Evolutionary conservation across 2,888 invertebrate genomes (phyloP).

Genomic region (Thyatira batis): DNA sequence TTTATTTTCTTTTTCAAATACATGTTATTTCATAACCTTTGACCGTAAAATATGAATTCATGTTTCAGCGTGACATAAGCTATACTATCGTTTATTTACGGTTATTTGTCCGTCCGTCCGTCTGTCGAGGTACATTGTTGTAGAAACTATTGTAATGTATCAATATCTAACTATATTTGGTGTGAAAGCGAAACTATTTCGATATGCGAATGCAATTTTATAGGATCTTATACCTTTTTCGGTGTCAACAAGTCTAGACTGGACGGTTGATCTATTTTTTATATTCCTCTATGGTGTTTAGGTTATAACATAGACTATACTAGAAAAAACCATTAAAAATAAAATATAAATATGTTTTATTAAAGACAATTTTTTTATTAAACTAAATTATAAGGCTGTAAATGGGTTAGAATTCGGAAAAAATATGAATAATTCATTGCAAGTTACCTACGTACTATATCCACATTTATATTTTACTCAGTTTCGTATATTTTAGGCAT

Average conservation of each 20-base stretch:
- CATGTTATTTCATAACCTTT: background rate
- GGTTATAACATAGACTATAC: no score
- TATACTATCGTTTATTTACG: background rate
- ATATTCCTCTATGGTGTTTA: no score
- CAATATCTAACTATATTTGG: background rate
- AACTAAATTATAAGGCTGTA: no score
- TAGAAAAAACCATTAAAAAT: no score
- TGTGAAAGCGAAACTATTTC: background rate
- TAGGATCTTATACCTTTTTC: background rate
- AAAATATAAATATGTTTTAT: no score
- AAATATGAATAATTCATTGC: no score
- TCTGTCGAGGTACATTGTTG: background rate
- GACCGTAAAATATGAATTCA: background rate
- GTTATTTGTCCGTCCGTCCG: background rate
- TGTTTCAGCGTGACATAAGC: background rate
- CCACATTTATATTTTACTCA: no score
- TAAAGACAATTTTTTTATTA: no score
- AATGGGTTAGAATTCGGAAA: no score
- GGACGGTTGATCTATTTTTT: background rate
- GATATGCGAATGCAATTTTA: background rate
- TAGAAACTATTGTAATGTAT: background rate
- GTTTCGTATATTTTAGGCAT: no score
- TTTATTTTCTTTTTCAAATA: background rate
- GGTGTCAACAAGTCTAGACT: background rate
- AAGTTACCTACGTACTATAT: no score